A percentile compares a stretch with the other conserved stretches of the same genome.
phyloP scores from a whole-genome alignment of 2,797 vertebrate species.

The Ispidina picta region DNA sequence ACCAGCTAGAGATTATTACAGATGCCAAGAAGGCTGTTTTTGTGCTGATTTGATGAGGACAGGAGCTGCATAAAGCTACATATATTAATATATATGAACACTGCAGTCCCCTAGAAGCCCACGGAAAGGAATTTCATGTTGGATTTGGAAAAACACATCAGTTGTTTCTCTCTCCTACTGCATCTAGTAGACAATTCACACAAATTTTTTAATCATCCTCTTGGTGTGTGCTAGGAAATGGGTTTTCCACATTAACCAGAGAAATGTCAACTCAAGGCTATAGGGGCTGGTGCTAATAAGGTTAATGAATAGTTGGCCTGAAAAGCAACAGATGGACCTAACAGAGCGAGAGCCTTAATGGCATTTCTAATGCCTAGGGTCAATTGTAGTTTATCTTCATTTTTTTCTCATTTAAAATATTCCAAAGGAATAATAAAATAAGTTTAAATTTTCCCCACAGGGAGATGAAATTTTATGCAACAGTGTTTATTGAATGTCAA shows the following conservation, averaged over 20 bases:
- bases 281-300: slow-evolving; percentile 76
- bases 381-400: slow-evolving; percentile 77
- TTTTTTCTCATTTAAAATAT: slow-evolving; percentile 78
- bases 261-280: slow-evolving; percentile 77
- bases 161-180: not conserved
- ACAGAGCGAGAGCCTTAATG: slow-evolving; percentile 68
- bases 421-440: slow-evolving; percentile 76
- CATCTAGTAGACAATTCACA: slow-evolving; percentile 55
- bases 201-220: slow-evolving; percentile 66
- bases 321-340: slow-evolving; percentile 78
- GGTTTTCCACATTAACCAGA: slow-evolving; percentile 70
- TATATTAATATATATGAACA: not conserved
- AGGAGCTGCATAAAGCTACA: not conserved
- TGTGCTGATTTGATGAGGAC: slow-evolving; percentile 59
- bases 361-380: slow-evolving; percentile 77
- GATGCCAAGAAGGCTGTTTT: slow-evolving; percentile 40
- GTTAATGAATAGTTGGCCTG: slow-evolving; percentile 79
- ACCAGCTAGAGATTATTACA: slow-evolving; percentile 52
- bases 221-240: slow-evolving; percentile 62
- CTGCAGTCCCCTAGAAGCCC: not conserved
- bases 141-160: not conserved
- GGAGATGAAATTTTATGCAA: slow-evolving; percentile 74
- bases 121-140: not conserved
- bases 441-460: slow-evolving; percentile 73
- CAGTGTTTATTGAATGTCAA: slow-evolving; percentile 74